Conservation (phyloP, 2,888 invertebrate species). For the Drosophila tripunctata region DNA sequence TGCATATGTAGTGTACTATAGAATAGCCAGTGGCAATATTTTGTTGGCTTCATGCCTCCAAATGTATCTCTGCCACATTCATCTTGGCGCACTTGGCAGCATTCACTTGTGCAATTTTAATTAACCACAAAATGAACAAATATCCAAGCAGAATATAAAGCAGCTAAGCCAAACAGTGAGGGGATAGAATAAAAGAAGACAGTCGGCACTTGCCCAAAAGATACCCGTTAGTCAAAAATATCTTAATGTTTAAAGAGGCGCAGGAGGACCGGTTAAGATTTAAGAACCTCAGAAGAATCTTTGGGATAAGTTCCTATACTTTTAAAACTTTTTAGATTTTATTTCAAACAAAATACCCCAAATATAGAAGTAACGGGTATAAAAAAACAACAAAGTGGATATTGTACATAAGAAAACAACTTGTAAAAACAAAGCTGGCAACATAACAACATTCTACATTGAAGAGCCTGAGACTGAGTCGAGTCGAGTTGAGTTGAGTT, state of each 20-base stretch:
- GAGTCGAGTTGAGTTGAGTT: neutral
- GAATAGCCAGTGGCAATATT: slow-evolving; percentile 14
- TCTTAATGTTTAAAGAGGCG: no score
- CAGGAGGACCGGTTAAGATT: no score
- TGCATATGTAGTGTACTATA: neutral
- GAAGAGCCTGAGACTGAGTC: neutral
- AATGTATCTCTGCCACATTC: neutral
- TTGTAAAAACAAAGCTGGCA: slow-evolving; percentile 65
- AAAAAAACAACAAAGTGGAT: slow-evolving; percentile 26
- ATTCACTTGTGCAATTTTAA: slow-evolving; percentile 62
- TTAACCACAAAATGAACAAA: slow-evolving; percentile 64
- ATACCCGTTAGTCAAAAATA: neutral
- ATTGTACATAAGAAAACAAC: slow-evolving; percentile 48
- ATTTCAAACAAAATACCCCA: neutral
- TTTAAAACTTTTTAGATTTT: no score
- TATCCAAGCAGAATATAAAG: slow-evolving; percentile 45
- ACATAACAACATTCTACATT: slow-evolving; percentile 25
- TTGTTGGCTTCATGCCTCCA: slow-evolving; percentile 9
- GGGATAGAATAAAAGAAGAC: neutral
- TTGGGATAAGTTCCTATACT: no score
- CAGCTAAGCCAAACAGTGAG: slow-evolving; percentile 18
- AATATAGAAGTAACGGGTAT: neutral
- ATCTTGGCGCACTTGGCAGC: slow-evolving; percentile 25
- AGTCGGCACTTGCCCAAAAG: neutral
- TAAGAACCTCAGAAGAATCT: no score